Conservation (phyloP, 2,113 vertebrate genomes). For the Neofelis nebulosa region DNA sequence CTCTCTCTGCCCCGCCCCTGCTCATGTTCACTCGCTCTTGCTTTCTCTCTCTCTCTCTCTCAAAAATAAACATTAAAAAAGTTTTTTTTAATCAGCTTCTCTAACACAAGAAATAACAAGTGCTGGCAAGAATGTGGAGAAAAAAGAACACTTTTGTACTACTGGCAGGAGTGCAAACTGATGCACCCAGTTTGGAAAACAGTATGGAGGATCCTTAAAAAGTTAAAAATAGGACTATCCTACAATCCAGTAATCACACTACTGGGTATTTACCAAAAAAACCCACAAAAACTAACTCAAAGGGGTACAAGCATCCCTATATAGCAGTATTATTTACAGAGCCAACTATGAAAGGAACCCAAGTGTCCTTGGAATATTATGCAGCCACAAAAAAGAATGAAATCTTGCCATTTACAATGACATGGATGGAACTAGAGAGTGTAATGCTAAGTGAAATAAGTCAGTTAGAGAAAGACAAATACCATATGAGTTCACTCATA, state of each 20-base stretch:
- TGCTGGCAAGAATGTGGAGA: background rate
- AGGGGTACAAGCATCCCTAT: background rate
- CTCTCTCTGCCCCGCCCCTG: too few species aligned
- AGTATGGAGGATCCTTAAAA: background rate
- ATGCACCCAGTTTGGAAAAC: background rate
- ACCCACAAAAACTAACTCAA: background rate
- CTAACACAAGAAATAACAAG: background rate
- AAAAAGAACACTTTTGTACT: background rate
- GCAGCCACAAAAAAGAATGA: background rate
- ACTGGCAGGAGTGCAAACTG: background rate
- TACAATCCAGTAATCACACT: background rate
- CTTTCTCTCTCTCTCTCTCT: too few species aligned
- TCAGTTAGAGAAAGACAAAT: background rate
- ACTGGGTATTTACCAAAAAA: background rate
- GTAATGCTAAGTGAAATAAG: background rate
- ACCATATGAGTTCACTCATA: background rate
- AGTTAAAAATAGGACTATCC: background rate
- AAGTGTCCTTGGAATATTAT: background rate
- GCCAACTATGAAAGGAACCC: background rate
- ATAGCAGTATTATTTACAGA: background rate
- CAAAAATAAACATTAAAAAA: too few species aligned
- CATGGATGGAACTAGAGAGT: background rate
- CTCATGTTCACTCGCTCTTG: too few species aligned
- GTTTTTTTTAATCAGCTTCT: background rate
- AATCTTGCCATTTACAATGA: background rate